Evolutionary conservation across 2,888 invertebrate genomes (phyloP), one percentile per base, ranked within the genome.

Genomic region (Tetragonula carbonaria): DNA sequence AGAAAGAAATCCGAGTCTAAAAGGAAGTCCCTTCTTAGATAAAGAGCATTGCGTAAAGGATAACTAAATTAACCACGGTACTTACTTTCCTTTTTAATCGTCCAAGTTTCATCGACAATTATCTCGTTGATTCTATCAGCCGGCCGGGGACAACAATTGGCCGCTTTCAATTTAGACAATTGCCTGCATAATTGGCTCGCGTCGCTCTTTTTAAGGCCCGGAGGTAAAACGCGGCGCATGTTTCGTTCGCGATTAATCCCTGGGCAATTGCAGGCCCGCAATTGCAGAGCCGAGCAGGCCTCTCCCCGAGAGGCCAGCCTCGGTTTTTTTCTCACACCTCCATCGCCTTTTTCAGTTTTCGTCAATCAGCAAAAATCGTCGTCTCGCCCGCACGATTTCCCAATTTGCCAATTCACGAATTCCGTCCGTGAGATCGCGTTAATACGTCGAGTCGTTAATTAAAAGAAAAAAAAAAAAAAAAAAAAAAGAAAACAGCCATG

Each of bases 221-320:
- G 8, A 51, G 45, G 65, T 55, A 55, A 55, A 28, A 72, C 75
- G 33, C 59, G 62, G 50, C 45, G 82, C 59, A 63, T 70, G 74
- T 55, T 65, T 63, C 38, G n/a, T 62, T 74, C 63, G 59, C 82
- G 82, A 83, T 83, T 83, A 83, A 83, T 83, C 82, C 82, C 72
- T 67, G 72, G 76, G 28, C 82, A 55, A 76, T 72, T 76, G 55
- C 68, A 63, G 53, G 28, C 33, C 62, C 51, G 57, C 74, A 74
- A 82, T 83, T 75, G 67, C 55, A 11, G 8, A 45, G 8, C 82
- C 33, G 18, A 28, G n/a, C 18, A 33, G 23, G 23, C 23, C 16
- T 72, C 72, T 63, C 73, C 83, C 68, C 82, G 62, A 23, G 82
- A 63, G 76, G 72, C 82, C 63, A 57, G 57, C 62, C 45, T n/a